Evolutionary conservation across 2,888 invertebrate species (phyloP), one percentile per base, ranked within the genome.

Genomic region (Spicauda simplicius): DNA sequence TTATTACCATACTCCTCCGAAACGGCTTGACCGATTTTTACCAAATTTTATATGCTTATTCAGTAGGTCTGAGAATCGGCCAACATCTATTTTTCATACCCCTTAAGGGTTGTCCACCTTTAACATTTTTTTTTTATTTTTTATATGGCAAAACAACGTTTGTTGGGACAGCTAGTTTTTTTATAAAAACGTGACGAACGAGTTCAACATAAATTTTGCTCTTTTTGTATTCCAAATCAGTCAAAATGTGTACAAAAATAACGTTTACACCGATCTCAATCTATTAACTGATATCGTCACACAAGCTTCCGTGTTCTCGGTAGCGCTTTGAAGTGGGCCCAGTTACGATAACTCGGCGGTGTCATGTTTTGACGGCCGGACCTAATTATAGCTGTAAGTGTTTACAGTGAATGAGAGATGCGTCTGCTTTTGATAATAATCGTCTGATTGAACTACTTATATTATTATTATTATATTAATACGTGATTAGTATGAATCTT

Each of bases 311-410:
- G 52, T 52, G 60, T 52, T 33, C 50, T 52, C 48, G 63, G 65
- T 52, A 73, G 68, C 84, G 25, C 25, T 86, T 85, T 84, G 83
- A 85, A 77, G 80, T 83, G 71, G 68, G 62, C 77, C 77, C 76
- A 81, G 81, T 80, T 78, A 83, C 76, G 81, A 83, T 77, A 79
- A 64, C 53, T 60, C 71, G 63, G 68, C 69, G 67, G 65, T 60
- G 73, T 76, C 76, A 73, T 75, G 71, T 77, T 76, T 76, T 78
- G 76, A 78, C 74, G 73, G 73, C 74, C 74, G 73, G 77, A 73
- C 54, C 73, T 72, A 70, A 72, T 72, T 76, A 72, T 74, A 72
- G 69, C 70, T 56, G 52, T 69, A 69, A 25, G 18, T 69, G 25
- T 25, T 72, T 71, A 71, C 69, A 72, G 70, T 73, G 71, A 53